Percentiles rank a stretch among this genome's conserved stretches.
These are phyloP conservation scores for Synergus umbraculus DNA, from an alignment of 2,888 invertebrate genomes.

Conservation along the genomic window DNA sequence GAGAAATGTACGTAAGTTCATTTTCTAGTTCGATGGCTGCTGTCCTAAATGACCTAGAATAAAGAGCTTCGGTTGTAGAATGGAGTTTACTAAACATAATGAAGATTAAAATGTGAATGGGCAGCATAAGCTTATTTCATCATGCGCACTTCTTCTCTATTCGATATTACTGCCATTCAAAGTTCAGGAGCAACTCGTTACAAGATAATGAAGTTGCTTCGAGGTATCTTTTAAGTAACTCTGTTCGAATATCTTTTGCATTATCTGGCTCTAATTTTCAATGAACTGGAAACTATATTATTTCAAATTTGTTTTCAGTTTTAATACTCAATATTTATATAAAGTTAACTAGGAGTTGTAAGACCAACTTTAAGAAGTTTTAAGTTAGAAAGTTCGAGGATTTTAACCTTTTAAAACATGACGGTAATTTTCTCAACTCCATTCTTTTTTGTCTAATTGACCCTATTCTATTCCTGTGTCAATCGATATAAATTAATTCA, in stretches of 20 bases:
- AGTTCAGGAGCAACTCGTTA: not conserved
- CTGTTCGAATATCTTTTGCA: too few relatives aligned
- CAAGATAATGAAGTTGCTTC: too few relatives aligned
- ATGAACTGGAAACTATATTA: not conserved
- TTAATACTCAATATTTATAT: not conserved
- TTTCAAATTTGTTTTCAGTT: not conserved
- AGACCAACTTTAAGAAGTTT: too few relatives aligned
- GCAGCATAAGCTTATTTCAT: not conserved
- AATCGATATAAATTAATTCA: not conserved
- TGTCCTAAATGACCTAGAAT: conserved; percentile 19
- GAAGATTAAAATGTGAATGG: not conserved
- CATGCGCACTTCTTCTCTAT: not conserved
- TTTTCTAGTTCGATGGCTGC: conserved; percentile 23
- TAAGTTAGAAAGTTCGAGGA: not conserved
- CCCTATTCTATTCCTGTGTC: not conserved
- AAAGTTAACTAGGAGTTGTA: not conserved
- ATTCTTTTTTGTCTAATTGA: not conserved
- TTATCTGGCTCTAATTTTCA: too few relatives aligned
- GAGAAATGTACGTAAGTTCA: not conserved
- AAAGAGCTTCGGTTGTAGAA: not conserved
- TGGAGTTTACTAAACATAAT: not conserved
- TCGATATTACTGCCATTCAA: not conserved
- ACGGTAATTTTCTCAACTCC: not conserved
- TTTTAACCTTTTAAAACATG: not conserved
- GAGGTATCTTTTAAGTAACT: too few relatives aligned